Evolutionary conservation across 2,113 vertebrate genomes (phyloP).

Genomic region (Blennius ocellaris): DNA sequence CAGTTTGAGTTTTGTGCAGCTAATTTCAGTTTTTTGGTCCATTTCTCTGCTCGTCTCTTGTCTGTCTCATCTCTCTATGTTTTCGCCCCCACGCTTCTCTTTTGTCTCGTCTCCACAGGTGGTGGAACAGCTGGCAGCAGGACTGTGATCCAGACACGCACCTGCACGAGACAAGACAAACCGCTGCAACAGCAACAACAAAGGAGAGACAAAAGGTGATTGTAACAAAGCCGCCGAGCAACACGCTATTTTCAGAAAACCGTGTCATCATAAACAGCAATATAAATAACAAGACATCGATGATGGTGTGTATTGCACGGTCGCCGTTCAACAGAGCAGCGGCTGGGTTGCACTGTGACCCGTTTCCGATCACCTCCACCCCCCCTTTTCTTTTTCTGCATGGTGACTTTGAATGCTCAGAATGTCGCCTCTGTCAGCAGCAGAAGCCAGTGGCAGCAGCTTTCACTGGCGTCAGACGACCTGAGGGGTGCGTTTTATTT

Average conservation of each 20-base stretch:
- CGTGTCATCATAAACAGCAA: background rate
- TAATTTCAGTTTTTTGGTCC: background rate
- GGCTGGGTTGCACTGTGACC: background rate
- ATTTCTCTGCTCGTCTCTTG: background rate
- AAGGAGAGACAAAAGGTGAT: constrained; percentile 26
- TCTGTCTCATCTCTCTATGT: constrained; percentile 11
- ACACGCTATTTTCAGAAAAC: background rate
- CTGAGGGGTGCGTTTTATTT: background rate
- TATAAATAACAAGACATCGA: background rate
- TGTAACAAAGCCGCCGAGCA: constrained; percentile 1
- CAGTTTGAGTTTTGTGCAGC: background rate
- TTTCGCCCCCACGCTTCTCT: constrained; percentile 12
- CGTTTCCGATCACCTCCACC: background rate
- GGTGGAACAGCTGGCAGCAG: constrained; percentile 60
- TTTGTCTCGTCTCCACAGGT: constrained; percentile 64
- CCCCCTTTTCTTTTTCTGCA: background rate
- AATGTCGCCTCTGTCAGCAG: constrained; percentile 11
- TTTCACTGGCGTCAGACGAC: constrained; percentile 1
- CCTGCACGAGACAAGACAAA: constrained; percentile 52
- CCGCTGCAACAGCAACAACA: constrained; percentile 34
- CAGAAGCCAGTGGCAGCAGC: constrained; percentile 4
- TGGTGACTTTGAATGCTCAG: background rate
- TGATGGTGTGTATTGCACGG: background rate
- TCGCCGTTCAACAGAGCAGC: constrained; percentile 1
- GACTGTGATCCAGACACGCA: constrained; percentile 48